phyloP scores from a whole-genome alignment of 2,113 vertebrate genomes.

The Artemisiospiza belli region DNA sequence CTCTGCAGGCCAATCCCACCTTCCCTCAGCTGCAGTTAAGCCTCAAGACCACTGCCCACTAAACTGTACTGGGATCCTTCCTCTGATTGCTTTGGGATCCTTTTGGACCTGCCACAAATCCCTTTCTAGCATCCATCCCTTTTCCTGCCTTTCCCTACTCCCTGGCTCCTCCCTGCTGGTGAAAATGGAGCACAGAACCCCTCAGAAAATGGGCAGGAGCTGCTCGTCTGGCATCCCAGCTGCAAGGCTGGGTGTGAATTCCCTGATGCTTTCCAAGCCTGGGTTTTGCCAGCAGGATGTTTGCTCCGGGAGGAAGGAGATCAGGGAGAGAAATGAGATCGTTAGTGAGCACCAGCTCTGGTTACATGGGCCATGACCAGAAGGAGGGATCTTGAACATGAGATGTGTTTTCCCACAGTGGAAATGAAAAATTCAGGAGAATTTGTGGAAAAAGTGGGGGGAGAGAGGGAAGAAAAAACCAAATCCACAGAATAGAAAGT shows the following conservation, averaged over 20 bases:
- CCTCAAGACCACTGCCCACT: background rate
- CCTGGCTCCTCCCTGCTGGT: background rate
- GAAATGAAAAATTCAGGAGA: background rate
- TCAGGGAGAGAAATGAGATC: background rate
- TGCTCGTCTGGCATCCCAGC: background rate
- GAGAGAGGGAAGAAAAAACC: accelerated
- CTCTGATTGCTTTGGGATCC: background rate
- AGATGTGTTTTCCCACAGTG: background rate
- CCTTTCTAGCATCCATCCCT: background rate
- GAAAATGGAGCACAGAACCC: background rate
- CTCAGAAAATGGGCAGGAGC: background rate
- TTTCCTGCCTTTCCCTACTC: background rate
- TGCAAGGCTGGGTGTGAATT: background rate
- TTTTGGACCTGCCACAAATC: background rate
- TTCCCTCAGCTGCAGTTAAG: background rate
- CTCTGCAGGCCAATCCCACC: background rate
- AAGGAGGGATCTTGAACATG: background rate
- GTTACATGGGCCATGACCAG: background rate
- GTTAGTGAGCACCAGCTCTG: background rate
- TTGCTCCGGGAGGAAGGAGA: background rate
- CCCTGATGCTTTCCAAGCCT: background rate
- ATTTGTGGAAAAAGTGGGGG: background rate
- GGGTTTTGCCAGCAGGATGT: background rate
- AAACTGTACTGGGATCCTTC: background rate
- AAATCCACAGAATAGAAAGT: background rate